These are phyloP conservation scores for Chaetogeoica ovagalla DNA, from an alignment of 2,888 invertebrate genomes.

Conservation along the genomic window DNA sequence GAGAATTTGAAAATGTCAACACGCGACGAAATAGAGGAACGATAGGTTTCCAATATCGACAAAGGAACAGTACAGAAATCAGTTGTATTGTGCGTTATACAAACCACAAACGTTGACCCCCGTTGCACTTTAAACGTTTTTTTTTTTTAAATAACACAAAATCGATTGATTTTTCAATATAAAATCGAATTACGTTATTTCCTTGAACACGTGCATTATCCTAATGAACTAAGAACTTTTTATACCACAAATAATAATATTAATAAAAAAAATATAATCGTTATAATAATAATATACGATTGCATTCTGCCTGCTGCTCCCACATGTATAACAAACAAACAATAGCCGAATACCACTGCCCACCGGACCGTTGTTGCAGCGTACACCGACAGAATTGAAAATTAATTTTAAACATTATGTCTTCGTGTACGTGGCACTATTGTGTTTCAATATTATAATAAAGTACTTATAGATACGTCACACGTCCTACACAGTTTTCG, in stretches of 20 bases:
- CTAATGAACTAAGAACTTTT: neutral
- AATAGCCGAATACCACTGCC: neutral
- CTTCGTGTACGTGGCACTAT: neutral
- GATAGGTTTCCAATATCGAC: too few species aligned
- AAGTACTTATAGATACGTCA: neutral
- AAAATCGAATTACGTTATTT: too few species aligned
- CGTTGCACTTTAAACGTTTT: too few species aligned
- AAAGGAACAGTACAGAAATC: too few species aligned
- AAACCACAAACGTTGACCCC: too few species aligned
- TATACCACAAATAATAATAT: neutral
- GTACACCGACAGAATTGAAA: slow-evolving; percentile 5
- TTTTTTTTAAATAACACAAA: too few species aligned
- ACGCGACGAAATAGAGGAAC: too few species aligned
- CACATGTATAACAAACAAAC: neutral
- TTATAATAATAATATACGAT: neutral
- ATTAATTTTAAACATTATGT: neutral
- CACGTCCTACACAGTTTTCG: neutral
- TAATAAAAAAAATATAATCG: neutral
- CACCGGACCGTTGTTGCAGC: neutral
- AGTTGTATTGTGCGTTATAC: too few species aligned
- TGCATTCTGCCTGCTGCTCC: neutral
- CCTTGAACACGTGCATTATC: too few species aligned
- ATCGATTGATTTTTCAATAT: too few species aligned
- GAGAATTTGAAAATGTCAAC: too few species aligned
- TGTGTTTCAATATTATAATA: neutral